Evolutionary conservation across 2,113 vertebrate species (phyloP), one percentile per base, ranked within the genome.

Genomic region (Ophiodon elongatus): DNA sequence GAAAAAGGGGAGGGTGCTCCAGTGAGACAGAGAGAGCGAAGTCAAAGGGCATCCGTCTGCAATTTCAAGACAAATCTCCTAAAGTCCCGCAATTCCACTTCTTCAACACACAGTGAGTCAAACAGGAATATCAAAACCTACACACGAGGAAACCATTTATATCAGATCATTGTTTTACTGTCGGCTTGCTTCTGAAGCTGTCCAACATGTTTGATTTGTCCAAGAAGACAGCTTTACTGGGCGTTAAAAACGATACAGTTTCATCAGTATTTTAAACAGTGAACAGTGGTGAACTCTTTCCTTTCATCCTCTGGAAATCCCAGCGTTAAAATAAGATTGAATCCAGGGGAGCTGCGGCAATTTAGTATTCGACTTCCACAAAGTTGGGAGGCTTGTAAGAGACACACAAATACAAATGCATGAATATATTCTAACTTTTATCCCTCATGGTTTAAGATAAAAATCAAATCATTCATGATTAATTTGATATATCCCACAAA

Each of bases 21-120:
- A 67, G 59, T 21, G 67, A 79, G 59, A 63, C 63, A 39, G n/a
- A 73, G 54, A 37, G 11, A 77, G 65, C 33, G 14, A 54, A 75
- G 82, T 83, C 82, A 86, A 69, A 83, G 88, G 71, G 50, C 82
- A 45, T 23, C 73, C 57, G 47, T 65, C 79, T 83, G 87, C 77
- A 75, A 47, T 79, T 78, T 88, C 47, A 69, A 85, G 83, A 76
- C 76, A 87, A 60, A 83, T 81, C 57, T 83, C 41, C 25, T 17
- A 4, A 69, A 70, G 25, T 17, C 57, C 23, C 14, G 37, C 67
- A 2, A 45, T 3, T 74, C 39, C 43, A 29, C 17, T 69, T 47
- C 64, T 29, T 35, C 75, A 7, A 15, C 35, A 29, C 52, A n/a
- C 39, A 47, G 31, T 9, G 63, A 75, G 60, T 50, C n/a, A 62